Evolutionary conservation across 2,888 invertebrate species (phyloP).

Genomic region (Drosophila hawaiiensis): DNA sequence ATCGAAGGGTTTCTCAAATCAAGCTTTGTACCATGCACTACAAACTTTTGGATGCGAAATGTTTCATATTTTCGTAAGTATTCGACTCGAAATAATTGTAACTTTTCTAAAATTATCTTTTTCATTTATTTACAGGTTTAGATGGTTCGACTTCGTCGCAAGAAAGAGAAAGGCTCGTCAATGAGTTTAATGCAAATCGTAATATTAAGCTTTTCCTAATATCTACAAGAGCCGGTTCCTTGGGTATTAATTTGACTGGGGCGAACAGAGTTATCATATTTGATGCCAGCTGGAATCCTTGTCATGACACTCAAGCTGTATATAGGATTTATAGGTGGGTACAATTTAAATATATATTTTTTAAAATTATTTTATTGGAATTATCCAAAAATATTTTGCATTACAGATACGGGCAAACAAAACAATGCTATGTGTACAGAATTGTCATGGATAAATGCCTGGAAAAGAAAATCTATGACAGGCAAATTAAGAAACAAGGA

Average conservation of each 20-base stretch:
- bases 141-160: slow-evolving; percentile 98
- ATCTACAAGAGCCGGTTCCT: slow-evolving; percentile 97
- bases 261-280: slow-evolving; percentile 99
- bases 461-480: slow-evolving; percentile 98
- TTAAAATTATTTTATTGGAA: neutral
- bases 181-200: slow-evolving; percentile 96
- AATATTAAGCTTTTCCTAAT: slow-evolving; percentile 96
- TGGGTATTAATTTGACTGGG: slow-evolving; percentile 98
- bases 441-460: slow-evolving; percentile 98
- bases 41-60: slow-evolving; percentile 93
- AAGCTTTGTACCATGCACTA: slow-evolving; percentile 89
- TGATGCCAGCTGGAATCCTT: slow-evolving; percentile 99
- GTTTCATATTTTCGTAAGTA: slow-evolving; percentile 95
- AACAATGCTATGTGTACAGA: slow-evolving; percentile 97
- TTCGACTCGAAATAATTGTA: neutral
- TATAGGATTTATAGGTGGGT: slow-evolving; percentile 93
- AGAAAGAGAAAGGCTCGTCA: slow-evolving; percentile 97
- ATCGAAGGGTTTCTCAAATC: slow-evolving; percentile 96
- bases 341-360: neutral
- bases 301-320: slow-evolving; percentile 98
- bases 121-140: slow-evolving; percentile 88
- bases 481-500: slow-evolving; percentile 99
- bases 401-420: slow-evolving; percentile 94
- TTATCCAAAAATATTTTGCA: neutral
- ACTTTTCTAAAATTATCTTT: neutral